A percentile compares a stretch with the other conserved stretches of the same genome.
These are phyloP conservation scores for Agrotis ipsilon DNA, from an alignment of 2,888 invertebrate species.

Conservation along the genomic window DNA sequence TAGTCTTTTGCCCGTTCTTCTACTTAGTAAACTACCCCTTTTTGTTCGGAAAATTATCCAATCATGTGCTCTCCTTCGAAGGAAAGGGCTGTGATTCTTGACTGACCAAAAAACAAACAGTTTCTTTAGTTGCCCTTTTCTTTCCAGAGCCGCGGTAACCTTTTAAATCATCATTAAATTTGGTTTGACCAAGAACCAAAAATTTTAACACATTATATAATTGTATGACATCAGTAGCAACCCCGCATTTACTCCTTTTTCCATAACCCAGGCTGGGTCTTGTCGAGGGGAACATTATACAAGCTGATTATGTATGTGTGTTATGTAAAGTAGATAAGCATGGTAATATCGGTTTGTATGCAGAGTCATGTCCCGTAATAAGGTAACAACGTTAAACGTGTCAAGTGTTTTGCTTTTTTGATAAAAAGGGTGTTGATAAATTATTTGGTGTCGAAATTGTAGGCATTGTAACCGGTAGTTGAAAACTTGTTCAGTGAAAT, in stretches of 20 bases:
- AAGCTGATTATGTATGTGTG: slow-evolving; percentile 10
- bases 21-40: too few relatives aligned
- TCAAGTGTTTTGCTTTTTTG: slow-evolving; percentile 26
- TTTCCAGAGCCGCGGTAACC: too few relatives aligned
- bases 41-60: too few relatives aligned
- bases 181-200: too few relatives aligned
- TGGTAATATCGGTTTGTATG: slow-evolving; percentile 48
- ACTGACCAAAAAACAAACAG: too few relatives aligned
- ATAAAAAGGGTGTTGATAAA: slow-evolving; percentile 5
- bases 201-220: neutral
- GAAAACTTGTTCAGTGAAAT: neutral
- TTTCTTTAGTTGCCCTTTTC: too few relatives aligned
- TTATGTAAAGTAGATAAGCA: slow-evolving; percentile 33
- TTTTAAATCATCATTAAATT: too few relatives aligned
- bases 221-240: neutral
- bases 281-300: neutral
- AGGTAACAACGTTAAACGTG: slow-evolving; percentile 11
- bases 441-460: slow-evolving; percentile 1
- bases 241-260: too few relatives aligned
- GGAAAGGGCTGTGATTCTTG: too few relatives aligned
- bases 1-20: too few relatives aligned
- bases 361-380: slow-evolving; percentile 36
- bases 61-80: too few relatives aligned
- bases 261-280: neutral
- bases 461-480: neutral